These are phyloP conservation scores for Heliconius ethilla DNA, from an alignment of 2,888 invertebrate genomes.

Conservation along the genomic window DNA sequence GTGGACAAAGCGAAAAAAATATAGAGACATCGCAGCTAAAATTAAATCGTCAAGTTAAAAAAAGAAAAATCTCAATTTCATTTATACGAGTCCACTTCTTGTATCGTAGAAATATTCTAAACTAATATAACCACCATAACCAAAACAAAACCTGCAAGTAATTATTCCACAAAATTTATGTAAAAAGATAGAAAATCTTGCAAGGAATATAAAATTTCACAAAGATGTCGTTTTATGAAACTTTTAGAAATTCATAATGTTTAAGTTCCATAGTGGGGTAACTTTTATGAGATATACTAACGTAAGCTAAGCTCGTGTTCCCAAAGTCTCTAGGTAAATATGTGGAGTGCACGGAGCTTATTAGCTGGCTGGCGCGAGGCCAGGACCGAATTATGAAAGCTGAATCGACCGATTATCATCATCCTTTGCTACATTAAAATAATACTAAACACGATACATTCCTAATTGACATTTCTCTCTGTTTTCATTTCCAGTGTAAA, in stretches of 20 bases:
- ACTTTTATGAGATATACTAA: constrained; percentile 40
- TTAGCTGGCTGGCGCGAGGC: constrained; percentile 56
- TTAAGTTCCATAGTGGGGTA: constrained; percentile 34
- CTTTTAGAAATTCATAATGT: constrained; percentile 37
- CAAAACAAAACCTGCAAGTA: not conserved
- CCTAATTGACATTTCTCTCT: constrained; percentile 5
- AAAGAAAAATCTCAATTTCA: no score
- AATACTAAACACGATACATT: constrained; percentile 18
- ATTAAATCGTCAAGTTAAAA: no score
- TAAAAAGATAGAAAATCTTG: constrained; percentile 22
- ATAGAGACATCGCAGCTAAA: no score
- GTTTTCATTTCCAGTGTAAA: constrained; percentile 10
- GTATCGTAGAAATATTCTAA: no score
- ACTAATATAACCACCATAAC: not conserved
- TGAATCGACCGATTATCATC: constrained; percentile 51
- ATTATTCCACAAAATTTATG: constrained; percentile 11
- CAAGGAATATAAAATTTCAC: constrained; percentile 29
- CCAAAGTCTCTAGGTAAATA: constrained; percentile 47
- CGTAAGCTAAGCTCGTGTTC: constrained; percentile 31
- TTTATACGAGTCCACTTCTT: no score
- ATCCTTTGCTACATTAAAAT: constrained; percentile 14
- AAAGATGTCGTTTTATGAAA: constrained; percentile 33
- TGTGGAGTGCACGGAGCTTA: constrained; percentile 59
- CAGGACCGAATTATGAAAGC: constrained; percentile 57
- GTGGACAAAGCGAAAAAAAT: no score